Base-by-base conservation (phyloP, 2,888 invertebrate species). In the Chymomyza amoena region DNA sequence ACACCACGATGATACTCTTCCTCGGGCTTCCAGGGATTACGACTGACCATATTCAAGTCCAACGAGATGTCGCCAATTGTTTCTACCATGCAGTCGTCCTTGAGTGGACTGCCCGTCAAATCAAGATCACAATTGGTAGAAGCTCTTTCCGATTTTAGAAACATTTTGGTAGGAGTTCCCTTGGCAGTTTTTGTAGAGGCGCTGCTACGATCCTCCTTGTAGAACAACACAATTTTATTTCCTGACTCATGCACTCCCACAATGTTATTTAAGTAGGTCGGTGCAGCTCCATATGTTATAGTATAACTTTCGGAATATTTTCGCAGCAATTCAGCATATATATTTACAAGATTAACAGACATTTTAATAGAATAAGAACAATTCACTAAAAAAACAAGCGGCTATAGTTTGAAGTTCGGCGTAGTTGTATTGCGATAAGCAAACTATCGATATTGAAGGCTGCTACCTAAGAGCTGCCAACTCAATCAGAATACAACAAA, bases 81-180 rank as follows among this genome's bases (percentile, higher is more conserved):
- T 50, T 92, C 91, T 13, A 90, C 87, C 3, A 83, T 68, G 56
- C 90, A 91, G 62, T 90, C 90, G 50, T 92, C 92, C 70, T 90
- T 91, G 0, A 92, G 67, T 3, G 92, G 92, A 61, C 91, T 91
- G 6, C 92, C 92, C 0, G 92, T 92, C 15, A 91, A 73, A 72
- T 92, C 87, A 7, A 90, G 69, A 59, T 84, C 77, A 0, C 64
- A 28, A 7, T 60, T 57, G 13, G 25, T 4, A 0, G 36, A 28
- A 60, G 65, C 16, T 0, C 78, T 71, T 3, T 81, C 78, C 5
- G 51, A 6, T 6, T 70, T 73, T 0, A 65, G 7, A 0, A 57
- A 2, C 13, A 74, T 54, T 25, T 77, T 79, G 0, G 68, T 65
- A 0, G 83, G 79, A 56, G 80, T 79, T 5, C 67, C 63, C 7